phyloP scores from a whole-genome alignment of 2,888 invertebrate genomes.

The Athetis lepigone region DNA sequence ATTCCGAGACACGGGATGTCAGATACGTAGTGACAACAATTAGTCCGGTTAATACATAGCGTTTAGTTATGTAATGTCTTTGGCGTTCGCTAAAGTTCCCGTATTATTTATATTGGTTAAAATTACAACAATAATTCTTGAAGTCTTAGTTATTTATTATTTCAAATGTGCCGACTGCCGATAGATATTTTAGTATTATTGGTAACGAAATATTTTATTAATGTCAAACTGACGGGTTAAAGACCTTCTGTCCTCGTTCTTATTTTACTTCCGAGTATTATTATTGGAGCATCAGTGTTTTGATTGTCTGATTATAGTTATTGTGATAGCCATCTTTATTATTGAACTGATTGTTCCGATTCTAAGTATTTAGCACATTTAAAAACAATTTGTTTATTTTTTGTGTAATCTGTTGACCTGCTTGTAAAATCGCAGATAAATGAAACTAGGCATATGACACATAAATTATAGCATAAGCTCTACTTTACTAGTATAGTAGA shows the following conservation, averaged over 20 bases:
- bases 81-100: no score
- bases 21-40: no score
- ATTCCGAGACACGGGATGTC: no score
- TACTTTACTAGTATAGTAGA: no score
- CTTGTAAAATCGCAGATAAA: conserved; percentile 1
- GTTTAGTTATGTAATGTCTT: no score
- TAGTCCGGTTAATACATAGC: no score
- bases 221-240: conserved; percentile 7
- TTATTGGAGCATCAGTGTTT: conserved; percentile 21
- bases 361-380: conserved; percentile 1
- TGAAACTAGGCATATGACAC: neutral
- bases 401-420: conserved; percentile 16
- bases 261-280: conserved; percentile 5
- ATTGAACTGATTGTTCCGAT: neutral
- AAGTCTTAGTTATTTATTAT: conserved; percentile 22
- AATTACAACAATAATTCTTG: no score
- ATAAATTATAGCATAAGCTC: no score
- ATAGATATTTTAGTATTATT: conserved; percentile 27
- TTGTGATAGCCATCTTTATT: conserved; percentile 12
- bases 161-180: conserved; percentile 17
- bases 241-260: conserved; percentile 29
- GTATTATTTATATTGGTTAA: no score
- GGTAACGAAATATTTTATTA: conserved; percentile 22
- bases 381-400: neutral
- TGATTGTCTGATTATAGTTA: conserved; percentile 11